A percentile compares a stretch with the other conserved stretches of the same genome.
Evolutionary conservation across 1,140 invertebrate species (phyloP).

Genomic region (Lordiphosa stackelbergi): DNA sequence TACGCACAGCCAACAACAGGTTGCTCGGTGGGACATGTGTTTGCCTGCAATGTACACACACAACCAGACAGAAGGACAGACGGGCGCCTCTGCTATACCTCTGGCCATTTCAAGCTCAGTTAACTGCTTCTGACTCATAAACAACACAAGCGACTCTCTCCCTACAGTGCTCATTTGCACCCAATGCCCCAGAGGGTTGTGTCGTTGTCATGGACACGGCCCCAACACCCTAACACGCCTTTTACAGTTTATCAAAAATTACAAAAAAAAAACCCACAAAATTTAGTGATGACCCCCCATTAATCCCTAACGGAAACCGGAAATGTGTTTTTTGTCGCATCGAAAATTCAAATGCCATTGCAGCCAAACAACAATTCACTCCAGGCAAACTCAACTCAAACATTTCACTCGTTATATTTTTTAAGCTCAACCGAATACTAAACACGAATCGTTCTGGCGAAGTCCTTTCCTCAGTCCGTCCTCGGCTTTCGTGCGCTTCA

Average conservation of each 20-base stretch:
- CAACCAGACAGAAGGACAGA: conserved; percentile 3
- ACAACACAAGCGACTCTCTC: conserved; percentile 37
- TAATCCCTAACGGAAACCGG: conserved; percentile 53
- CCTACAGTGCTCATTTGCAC: conserved; percentile 65
- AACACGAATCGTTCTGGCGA: conserved; percentile 29
- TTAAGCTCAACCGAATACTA: conserved; percentile 28
- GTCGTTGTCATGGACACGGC: background rate
- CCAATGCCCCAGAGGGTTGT: conserved; percentile 42
- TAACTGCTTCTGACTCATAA: conserved; percentile 48
- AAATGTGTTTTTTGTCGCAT: conserved; percentile 55
- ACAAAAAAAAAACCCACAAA: too few species aligned
- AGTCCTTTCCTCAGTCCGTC: conserved; percentile 52
- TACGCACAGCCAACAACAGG: conserved; percentile 49
- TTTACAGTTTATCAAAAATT: too few species aligned
- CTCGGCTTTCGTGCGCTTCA: conserved; percentile 65
- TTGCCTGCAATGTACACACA: conserved; percentile 12
- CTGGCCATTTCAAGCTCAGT: conserved; percentile 36
- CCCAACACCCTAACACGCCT: too few species aligned
- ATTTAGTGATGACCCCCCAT: conserved; percentile 5
- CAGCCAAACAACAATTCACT: conserved; percentile 29
- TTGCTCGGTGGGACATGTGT: conserved; percentile 49
- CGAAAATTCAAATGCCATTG: conserved; percentile 20
- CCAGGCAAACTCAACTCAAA: conserved; percentile 22
- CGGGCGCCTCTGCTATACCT: conserved; percentile 16
- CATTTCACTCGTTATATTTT: conserved; percentile 3